These are phyloP conservation scores for Ridgeia piscesae DNA, from an alignment of 1,140 invertebrate species.

Conservation along the genomic window DNA sequence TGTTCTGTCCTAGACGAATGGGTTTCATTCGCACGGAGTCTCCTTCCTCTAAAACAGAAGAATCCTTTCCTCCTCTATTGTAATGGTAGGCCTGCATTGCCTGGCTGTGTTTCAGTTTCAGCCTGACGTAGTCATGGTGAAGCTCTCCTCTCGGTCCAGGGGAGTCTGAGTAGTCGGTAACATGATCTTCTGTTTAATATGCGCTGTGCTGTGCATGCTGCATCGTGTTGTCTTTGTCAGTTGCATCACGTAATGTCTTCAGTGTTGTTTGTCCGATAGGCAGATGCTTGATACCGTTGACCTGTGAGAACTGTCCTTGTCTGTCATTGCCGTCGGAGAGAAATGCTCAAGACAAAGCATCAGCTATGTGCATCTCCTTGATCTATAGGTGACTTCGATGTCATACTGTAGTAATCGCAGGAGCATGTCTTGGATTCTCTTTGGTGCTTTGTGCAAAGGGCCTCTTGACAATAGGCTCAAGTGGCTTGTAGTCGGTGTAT, in stretches of 20 bases:
- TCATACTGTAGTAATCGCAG: conserved; percentile 45
- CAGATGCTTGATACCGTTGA: neutral
- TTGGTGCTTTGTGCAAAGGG: conserved; percentile 49
- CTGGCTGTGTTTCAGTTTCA: neutral
- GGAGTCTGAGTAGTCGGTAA: neutral
- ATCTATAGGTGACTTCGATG: conserved; percentile 55
- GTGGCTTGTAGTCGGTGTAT: conserved; percentile 50
- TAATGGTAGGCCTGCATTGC: neutral
- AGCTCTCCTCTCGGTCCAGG: neutral
- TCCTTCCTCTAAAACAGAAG: conserved; percentile 18
- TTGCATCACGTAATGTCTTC: neutral
- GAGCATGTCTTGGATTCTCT: conserved; percentile 57
- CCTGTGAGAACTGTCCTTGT: neutral
- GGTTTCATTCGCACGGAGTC: conserved; percentile 6
- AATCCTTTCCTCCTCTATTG: no score
- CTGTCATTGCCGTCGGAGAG: neutral
- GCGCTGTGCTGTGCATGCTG: neutral
- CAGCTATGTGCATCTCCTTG: conserved; percentile 57
- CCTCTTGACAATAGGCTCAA: conserved; percentile 55
- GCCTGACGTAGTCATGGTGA: neutral
- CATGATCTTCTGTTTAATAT: neutral
- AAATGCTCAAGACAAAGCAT: conserved; percentile 31
- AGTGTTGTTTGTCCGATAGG: neutral
- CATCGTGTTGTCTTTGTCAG: neutral
- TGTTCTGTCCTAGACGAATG: neutral